A percentile compares a stretch with the other conserved stretches of the same genome.
These are phyloP conservation scores for Petroica traversi DNA, from an alignment of 2,113 vertebrate genomes.

Conservation along the genomic window DNA sequence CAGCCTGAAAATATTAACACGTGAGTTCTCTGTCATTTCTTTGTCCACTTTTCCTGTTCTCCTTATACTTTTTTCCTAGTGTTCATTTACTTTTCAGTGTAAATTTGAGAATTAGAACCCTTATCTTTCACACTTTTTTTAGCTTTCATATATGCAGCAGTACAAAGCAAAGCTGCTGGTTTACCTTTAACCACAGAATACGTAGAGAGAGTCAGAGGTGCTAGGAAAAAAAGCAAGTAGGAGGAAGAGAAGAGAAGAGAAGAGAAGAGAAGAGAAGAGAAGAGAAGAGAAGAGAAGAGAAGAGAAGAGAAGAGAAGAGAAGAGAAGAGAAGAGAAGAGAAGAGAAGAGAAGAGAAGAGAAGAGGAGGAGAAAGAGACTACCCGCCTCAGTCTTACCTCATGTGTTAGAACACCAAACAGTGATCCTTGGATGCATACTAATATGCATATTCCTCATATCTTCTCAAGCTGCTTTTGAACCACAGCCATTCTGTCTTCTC, in stretches of 20 bases:
- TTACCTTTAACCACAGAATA: background rate
- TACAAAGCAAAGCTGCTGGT: background rate
- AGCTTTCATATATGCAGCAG: background rate
- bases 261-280: too few species aligned
- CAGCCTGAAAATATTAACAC: background rate
- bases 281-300: too few species aligned
- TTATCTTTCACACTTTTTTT: background rate
- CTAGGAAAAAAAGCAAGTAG: background rate
- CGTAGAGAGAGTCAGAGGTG: background rate
- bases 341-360: too few species aligned
- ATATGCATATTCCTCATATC: background rate
- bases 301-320: too few species aligned
- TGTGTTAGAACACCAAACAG: background rate
- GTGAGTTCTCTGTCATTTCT: background rate
- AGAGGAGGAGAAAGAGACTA: background rate
- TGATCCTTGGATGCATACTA: background rate
- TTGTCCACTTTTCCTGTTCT: background rate
- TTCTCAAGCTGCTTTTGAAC: background rate
- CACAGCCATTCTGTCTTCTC: background rate
- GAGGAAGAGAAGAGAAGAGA: too few species aligned
- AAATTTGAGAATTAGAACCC: background rate
- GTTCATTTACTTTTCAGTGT: background rate
- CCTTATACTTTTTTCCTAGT: background rate
- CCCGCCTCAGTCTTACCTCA: fast-evolving
- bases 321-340: too few species aligned